phyloP scores from a whole-genome alignment of 2,888 invertebrate species.

The Lysandra coridon region DNA sequence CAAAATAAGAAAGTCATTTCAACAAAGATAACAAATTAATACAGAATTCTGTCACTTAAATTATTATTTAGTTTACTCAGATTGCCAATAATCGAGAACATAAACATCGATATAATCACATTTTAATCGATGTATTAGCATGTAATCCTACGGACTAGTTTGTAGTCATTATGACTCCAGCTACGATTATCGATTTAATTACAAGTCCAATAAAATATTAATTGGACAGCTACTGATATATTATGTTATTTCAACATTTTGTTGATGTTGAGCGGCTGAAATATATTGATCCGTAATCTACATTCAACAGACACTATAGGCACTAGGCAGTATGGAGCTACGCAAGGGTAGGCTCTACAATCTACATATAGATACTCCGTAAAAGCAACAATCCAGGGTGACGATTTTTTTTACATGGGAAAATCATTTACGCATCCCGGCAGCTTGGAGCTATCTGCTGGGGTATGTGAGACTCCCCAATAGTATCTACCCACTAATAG shows the following conservation, averaged over 20 bases:
- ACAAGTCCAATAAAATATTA: conserved; percentile 15
- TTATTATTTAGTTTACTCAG: background rate
- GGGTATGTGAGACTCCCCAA: no score
- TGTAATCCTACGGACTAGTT: background rate
- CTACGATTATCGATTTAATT: conserved; percentile 13
- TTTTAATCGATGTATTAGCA: conserved; percentile 6
- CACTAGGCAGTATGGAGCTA: background rate
- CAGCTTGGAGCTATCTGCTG: no score
- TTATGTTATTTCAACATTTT: background rate
- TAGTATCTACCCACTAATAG: no score
- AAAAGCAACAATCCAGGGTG: no score
- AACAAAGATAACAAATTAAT: background rate
- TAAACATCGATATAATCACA: conserved; percentile 1
- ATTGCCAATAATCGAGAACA: background rate
- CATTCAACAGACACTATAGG: background rate
- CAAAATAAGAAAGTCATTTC: background rate
- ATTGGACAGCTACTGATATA: background rate
- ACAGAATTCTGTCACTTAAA: background rate
- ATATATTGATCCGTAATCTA: background rate
- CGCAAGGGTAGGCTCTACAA: no score
- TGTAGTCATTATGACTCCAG: background rate
- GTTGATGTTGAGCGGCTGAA: background rate
- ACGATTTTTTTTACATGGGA: no score
- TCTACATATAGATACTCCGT: no score
- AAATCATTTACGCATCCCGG: no score